These are phyloP conservation scores for Lucifuga dentata DNA, from an alignment of 2,113 vertebrate species.

Conservation along the genomic window DNA sequence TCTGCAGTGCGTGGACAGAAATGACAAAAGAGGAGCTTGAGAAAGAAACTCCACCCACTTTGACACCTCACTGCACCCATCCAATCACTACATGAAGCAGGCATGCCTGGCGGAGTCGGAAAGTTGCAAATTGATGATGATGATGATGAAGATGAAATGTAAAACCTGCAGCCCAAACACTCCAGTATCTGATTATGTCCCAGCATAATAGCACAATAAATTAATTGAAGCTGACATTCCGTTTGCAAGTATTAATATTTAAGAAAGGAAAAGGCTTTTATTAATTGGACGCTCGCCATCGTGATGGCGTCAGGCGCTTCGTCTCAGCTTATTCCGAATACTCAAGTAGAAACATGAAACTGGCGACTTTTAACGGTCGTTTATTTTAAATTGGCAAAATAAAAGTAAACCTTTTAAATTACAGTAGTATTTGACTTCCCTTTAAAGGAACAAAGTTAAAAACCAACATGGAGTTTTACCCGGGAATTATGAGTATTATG, in stretches of 20 bases:
- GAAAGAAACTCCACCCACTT: too few relatives aligned
- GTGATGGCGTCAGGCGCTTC: slow-evolving; percentile 85
- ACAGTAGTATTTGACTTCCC: slow-evolving; percentile 12
- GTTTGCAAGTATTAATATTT: slow-evolving; percentile 68
- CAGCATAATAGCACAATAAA: slow-evolving; percentile 88
- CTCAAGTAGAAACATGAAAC: background rate
- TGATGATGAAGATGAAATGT: slow-evolving; percentile 84
- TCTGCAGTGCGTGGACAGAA: too few relatives aligned
- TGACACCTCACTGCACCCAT: too few relatives aligned
- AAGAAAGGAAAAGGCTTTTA: slow-evolving; percentile 10
- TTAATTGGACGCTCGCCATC: background rate
- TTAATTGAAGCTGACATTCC: slow-evolving; percentile 74
- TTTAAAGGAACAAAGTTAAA: slow-evolving; percentile 8
- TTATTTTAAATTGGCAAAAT: slow-evolving; percentile 48
- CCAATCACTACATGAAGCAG: too few relatives aligned
- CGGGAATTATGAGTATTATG: too few relatives aligned
- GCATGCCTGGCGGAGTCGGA: too few relatives aligned
- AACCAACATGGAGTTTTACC: slow-evolving; percentile 20
- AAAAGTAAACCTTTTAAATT: background rate
- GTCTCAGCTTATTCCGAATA: background rate
- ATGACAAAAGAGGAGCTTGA: too few relatives aligned
- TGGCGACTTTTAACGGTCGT: slow-evolving; percentile 14
- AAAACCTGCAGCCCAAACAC: slow-evolving; percentile 79
- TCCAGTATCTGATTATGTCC: slow-evolving; percentile 86
- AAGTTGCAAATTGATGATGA: too few relatives aligned